Evolutionary conservation across 2,888 invertebrate genomes (phyloP), one percentile per base, ranked within the genome.

Genomic region (Calephelis perditalis): DNA sequence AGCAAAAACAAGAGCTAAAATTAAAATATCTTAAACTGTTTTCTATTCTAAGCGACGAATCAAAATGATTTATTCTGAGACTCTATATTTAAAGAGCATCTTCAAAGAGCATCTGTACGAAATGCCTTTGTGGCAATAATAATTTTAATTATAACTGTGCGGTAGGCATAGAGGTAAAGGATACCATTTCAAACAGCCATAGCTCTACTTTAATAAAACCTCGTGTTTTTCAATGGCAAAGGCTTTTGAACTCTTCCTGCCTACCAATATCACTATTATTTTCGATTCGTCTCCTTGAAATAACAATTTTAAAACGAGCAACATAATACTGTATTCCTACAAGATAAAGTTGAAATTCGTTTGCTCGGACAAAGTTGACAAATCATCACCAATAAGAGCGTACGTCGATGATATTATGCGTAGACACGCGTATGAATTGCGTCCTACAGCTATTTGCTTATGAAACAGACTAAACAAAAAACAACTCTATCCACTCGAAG

Each of bases 381-480:
- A 80, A 85, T 86, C 87, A 88, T 86, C 84, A 77, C 74, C 76
- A 74, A 75, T 78, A 77, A 75, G 71, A 79, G 79, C 82, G 81
- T 82, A 74, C 82, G 82, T 79, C 79, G 78, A 83, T 82, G 82
- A 86, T 82, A 87, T 87, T 88, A 88, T 88, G 88, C 88, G 79
- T 77, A 79, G 85, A 81, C 88, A 88, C 86, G 87, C 82, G 79
- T 77, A 70, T 72, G 69, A 56, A 44, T 36, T 54, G 52, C 52
- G 62, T 61, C 66, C 65, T 64, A 64, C 62, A 64, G 67, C 66
- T 70, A 67, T 71, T 71, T 71, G 67, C 68, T 62, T 60, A 66
- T 62, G 65, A 55, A 36, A 57, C 47, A 6, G 36, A 54, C 7
- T 37, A 71, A 73, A 64, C 65, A 67, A 52, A 76, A 77, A 75